A percentile compares a stretch with the other conserved stretches of the same genome.
phyloP scores from a whole-genome alignment of 2,113 vertebrate genomes.

The Rallus limicola region DNA sequence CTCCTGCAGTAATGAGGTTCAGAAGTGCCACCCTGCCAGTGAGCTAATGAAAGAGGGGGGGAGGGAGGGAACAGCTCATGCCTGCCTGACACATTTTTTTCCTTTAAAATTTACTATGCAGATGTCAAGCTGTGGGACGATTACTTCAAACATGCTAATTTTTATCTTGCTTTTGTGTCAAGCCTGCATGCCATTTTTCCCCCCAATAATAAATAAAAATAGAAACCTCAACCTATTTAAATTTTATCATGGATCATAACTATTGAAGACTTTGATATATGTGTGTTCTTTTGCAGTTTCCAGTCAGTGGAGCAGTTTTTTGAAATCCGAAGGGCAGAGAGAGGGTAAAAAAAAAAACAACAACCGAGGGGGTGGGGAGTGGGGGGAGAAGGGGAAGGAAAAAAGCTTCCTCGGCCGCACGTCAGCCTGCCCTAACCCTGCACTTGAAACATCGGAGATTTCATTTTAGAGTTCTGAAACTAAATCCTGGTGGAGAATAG shows the following conservation, averaged over 20 bases:
- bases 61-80: constrained; percentile 83
- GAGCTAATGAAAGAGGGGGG: constrained; percentile 96
- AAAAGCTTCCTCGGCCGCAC: constrained; percentile 67
- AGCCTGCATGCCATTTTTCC: constrained; percentile 70
- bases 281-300: constrained; percentile 70
- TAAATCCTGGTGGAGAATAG: constrained; percentile 83
- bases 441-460: constrained; percentile 86
- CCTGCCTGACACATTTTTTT: constrained; percentile 97
- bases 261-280: constrained; percentile 82
- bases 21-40: constrained; percentile 99
- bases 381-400: neutral
- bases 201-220: constrained; percentile 81
- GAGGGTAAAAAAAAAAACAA: constrained; percentile 51
- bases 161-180: constrained; percentile 84
- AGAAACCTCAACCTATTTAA: constrained; percentile 69
- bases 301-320: constrained; percentile 56
- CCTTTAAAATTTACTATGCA: constrained; percentile 98
- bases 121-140: constrained; percentile 95
- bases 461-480: constrained; percentile 89
- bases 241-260: constrained; percentile 79
- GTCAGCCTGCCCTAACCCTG: constrained; percentile 77
- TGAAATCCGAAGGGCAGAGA: constrained; percentile 68
- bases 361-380: fast-evolving
- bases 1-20: constrained; percentile 99
- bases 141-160: constrained; percentile 88